Evolutionary conservation across 64 coral and sea anemone genomes (phyloP), one percentile per base, ranked within the genome.

Genomic region (Dendrophyllia cribrosa): DNA sequence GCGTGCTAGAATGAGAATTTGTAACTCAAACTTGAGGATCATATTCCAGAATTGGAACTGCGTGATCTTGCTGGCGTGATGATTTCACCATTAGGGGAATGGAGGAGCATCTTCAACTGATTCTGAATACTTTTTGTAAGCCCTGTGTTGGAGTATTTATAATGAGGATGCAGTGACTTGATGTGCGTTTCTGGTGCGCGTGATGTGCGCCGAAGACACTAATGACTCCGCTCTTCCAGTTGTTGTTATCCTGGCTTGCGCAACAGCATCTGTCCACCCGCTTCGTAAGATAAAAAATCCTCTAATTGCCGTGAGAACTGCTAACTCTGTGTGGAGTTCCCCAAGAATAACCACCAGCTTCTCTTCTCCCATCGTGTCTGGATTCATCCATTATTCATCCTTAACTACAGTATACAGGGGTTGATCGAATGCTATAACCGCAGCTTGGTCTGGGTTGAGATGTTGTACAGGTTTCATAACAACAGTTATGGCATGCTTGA

Each of bases 311-410:
- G 71, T 82, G 4, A 79, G 63, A 58, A 24, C 22, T 58, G 84
- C 65, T 77, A 88, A 88, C 68, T 93, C 91, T 26, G 86, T 93
- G 76, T 88, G 91, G n/a, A 82, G 74, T 51, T 59, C 85, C n/a
- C 75, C 91, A 85, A 93, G 87, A 76, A 93, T 93, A n/a, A 88
- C 24, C 20, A 92, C 69, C 47, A 86, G 70, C 55, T 86, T 86
- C 8, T 86, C 68, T 74, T 92, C 90, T 74, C 67, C 44, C 7
- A 60, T 52, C 10, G 48, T 23, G 8, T 74, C 90, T 51, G n/a
- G 8, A 17, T 75, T 17, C 15, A 5, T 24, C 90, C 89, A 91
- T 76, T 82, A 77, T 70, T 71, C 82, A 50, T 91, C 15, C 82
- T 91, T 82, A 9, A 58, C 87, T 21, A 92, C 7, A 20, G 87